Evolutionary conservation across 2,888 invertebrate species (phyloP), one percentile per base, ranked within the genome.

Genomic region (Muscina levida): DNA sequence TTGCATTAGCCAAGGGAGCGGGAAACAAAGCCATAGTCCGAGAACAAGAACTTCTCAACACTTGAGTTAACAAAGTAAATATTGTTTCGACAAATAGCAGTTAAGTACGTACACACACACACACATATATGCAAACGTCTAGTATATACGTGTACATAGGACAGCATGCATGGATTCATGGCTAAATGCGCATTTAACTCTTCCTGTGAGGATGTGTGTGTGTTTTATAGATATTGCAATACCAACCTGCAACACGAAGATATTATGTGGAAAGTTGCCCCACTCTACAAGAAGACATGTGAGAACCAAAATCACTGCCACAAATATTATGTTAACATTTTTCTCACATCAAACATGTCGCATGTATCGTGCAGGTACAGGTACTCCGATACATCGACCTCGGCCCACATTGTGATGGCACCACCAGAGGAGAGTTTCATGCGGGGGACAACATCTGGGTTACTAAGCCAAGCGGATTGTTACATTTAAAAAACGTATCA

Each of bases 1-100:
- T 31, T 51, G 11, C 53, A 37, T 48, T 62, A 37, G 22, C 42
- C 39, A 53, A 65, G 22, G 53, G 53, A 39, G n/a, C 62, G n/a
- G 62, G 10, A 8, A 26, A 57, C 17, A 42, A 24, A 46, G 37
- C 1, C 37, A 31, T 48, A 8, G n/a, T 31, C 56, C 42, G 24
- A 31, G 51, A 37, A 72, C 48, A 72, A 81, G 57, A 79, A 80
- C 79, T 78, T 82, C 82, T 82, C 82, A 82, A 83, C 79, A 82
- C 83, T 83, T 82, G 77, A 84, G 80, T 81, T 83, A 83, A 82
- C 83, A 79, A 79, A 82, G 80, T 79, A 84, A 84, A 83, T 83
- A 82, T 81, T 82, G 79, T 79, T 82, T 72, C 44, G 76, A 62
- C 80, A 82, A 80, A 80, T 79, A 77, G 26, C 39, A 42, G 19